A percentile compares a stretch with the other conserved stretches of the same genome.
phyloP scores from a whole-genome alignment of 2,113 vertebrate species.

The Hippocampus comes region DNA sequence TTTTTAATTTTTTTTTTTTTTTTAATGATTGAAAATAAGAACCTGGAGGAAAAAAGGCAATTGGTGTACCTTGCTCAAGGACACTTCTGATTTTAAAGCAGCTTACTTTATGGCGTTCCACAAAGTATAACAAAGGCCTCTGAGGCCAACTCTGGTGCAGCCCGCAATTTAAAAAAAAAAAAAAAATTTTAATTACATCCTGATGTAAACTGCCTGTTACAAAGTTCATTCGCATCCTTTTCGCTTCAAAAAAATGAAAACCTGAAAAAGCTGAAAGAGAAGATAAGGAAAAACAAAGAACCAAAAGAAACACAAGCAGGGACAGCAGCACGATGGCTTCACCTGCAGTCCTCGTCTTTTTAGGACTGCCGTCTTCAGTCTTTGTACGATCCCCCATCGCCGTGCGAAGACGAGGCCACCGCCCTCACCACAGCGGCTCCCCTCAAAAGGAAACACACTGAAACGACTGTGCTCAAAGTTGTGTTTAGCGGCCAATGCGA shows the following conservation, averaged over 20 bases:
- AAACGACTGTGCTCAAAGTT: conserved; percentile 36
- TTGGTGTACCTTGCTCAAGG: no score
- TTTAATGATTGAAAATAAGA: no score
- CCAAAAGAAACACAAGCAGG: background rate
- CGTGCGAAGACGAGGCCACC: conserved; percentile 22
- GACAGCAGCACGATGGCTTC: background rate
- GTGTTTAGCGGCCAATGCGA: conserved; percentile 45
- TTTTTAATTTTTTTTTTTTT: no score
- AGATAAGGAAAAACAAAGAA: no score
- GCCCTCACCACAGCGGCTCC: conserved; percentile 27
- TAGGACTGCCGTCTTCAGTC: background rate
- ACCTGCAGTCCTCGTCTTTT: background rate
- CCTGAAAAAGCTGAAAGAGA: background rate
- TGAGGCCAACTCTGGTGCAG: no score
- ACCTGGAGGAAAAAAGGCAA: no score
- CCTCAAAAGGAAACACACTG: conserved; percentile 41
- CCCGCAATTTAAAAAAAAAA: no score
- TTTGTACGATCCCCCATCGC: conserved; percentile 25
- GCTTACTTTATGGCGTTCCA: no score
- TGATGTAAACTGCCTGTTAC: no score
- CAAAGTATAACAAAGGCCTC: no score
- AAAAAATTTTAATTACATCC: no score
- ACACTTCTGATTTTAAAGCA: no score
- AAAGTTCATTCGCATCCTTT: background rate
- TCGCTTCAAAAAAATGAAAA: background rate